Conservation (phyloP, 2,797 vertebrate species). For the Acomys russatus region DNA sequence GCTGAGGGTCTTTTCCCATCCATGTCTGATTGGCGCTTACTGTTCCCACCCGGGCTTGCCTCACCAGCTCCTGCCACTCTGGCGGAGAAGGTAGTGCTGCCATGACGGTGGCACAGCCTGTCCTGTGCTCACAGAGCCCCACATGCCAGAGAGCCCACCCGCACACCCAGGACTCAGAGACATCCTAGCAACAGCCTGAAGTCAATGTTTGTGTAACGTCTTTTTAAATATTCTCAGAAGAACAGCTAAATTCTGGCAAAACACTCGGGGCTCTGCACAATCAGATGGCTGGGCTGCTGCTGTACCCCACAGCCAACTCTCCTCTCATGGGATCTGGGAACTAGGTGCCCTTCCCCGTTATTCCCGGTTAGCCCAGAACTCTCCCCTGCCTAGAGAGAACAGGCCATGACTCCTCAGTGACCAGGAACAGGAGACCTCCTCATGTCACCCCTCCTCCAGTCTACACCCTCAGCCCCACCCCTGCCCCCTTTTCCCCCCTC, state of each 20-base stretch:
- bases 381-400: slow-evolving; percentile 33
- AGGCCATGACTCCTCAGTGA: slow-evolving; percentile 40
- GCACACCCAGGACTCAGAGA: background rate
- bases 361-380: slow-evolving; percentile 44
- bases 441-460: background rate
- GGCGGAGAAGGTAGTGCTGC: slow-evolving; percentile 55
- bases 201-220: background rate
- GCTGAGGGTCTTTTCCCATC: slow-evolving; percentile 76
- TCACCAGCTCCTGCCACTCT: slow-evolving; percentile 30
- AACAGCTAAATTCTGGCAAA: slow-evolving; percentile 62
- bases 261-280: background rate
- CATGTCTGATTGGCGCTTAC: slow-evolving; percentile 15
- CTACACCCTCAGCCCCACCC: background rate
- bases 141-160: background rate
- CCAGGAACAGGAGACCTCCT: slow-evolving; percentile 54
- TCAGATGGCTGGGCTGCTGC: background rate
- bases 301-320: slow-evolving; percentile 59
- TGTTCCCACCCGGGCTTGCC: background rate
- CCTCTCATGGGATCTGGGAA: background rate
- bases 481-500: too few species aligned
- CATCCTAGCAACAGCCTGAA: background rate
- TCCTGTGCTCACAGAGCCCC: background rate
- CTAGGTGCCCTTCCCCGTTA: background rate
- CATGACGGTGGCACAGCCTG: background rate
- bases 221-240: slow-evolving; percentile 48